phyloP scores from a whole-genome alignment of 92 coral and sea anemone genomes.

The Actinernus sp. region DNA sequence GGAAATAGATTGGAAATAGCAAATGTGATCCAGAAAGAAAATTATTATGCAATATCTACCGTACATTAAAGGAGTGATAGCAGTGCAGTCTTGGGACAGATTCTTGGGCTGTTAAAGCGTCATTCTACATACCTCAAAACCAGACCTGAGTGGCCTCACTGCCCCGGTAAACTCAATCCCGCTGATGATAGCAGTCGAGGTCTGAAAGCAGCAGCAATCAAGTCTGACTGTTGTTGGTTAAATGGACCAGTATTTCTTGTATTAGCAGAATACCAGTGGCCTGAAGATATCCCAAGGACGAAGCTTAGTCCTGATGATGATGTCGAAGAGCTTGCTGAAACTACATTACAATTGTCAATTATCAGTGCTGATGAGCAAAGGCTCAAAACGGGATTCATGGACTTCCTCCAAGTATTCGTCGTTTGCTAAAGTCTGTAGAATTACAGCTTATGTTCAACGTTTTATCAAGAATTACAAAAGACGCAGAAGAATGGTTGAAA shows the following conservation, averaged over 20 bases:
- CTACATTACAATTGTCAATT: not conserved
- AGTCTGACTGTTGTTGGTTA: conserved; percentile 40
- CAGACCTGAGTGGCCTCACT: conserved; percentile 35
- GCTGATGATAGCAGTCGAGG: conserved; percentile 54
- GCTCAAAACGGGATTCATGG: too few species aligned
- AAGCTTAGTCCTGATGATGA: not conserved
- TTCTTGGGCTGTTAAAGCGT: conserved; percentile 19
- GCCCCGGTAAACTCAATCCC: conserved; percentile 29
- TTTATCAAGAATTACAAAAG: too few species aligned
- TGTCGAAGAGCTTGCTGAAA: not conserved
- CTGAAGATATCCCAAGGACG: conserved; percentile 4
- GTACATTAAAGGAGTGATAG: conserved; percentile 21
- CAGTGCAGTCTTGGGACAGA: conserved; percentile 17
- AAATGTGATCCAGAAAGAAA: conserved; percentile 2
- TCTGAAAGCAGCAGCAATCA: conserved; percentile 10
- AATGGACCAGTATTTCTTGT: conserved; percentile 42
- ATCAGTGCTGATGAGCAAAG: too few species aligned
- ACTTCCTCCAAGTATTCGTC: too few species aligned
- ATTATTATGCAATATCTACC: conserved; percentile 6
- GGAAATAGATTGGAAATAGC: conserved; percentile 13
- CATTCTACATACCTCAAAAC: conserved; percentile 26
- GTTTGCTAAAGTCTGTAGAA: too few species aligned
- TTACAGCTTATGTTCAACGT: too few species aligned
- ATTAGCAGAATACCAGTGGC: conserved; percentile 25
- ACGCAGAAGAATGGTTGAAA: too few species aligned